A percentile compares a stretch with the other conserved stretches of the same genome.
Conservation (phyloP, 2,888 invertebrate species). For the Heliconius charithonia region DNA sequence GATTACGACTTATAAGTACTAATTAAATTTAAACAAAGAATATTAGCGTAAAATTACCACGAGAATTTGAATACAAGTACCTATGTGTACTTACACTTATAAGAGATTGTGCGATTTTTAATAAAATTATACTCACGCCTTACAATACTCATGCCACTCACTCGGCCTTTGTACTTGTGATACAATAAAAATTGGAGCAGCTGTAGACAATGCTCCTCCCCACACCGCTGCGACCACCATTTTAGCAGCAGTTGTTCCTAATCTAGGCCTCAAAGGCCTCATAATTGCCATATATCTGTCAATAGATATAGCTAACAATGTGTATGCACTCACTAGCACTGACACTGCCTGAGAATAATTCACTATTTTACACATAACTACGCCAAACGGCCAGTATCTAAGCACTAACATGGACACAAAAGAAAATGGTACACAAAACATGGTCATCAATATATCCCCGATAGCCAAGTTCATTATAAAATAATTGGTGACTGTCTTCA, state of each 20-base stretch:
- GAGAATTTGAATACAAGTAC: too few species aligned
- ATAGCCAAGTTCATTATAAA: conserved; percentile 95
- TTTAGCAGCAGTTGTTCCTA: conserved; percentile 88
- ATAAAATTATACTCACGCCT: conserved; percentile 81
- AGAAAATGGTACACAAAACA: conserved; percentile 95
- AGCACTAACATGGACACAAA: conserved; percentile 91
- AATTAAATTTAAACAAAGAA: too few species aligned
- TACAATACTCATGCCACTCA: conserved; percentile 85
- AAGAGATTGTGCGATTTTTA: background rate
- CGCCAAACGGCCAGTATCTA: conserved; percentile 95
- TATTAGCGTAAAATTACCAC: too few species aligned
- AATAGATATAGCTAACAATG: conserved; percentile 94
- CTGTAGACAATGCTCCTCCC: conserved; percentile 90
- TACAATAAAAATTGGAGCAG: conserved; percentile 91
- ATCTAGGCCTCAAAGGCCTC: conserved; percentile 92
- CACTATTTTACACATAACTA: conserved; percentile 91
- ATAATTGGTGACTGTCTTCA: conserved; percentile 96
- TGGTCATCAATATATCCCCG: conserved; percentile 94
- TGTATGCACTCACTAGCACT: conserved; percentile 94
- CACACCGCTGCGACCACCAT: conserved; percentile 88
- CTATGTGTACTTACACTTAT: too few species aligned
- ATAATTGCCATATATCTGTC: conserved; percentile 96
- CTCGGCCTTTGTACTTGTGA: conserved; percentile 86
- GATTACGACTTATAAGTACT: too few species aligned
- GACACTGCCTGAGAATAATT: conserved; percentile 92